These are phyloP conservation scores for Mus spretus DNA, from an alignment of 2,797 vertebrate genomes.

Conservation along the genomic window DNA sequence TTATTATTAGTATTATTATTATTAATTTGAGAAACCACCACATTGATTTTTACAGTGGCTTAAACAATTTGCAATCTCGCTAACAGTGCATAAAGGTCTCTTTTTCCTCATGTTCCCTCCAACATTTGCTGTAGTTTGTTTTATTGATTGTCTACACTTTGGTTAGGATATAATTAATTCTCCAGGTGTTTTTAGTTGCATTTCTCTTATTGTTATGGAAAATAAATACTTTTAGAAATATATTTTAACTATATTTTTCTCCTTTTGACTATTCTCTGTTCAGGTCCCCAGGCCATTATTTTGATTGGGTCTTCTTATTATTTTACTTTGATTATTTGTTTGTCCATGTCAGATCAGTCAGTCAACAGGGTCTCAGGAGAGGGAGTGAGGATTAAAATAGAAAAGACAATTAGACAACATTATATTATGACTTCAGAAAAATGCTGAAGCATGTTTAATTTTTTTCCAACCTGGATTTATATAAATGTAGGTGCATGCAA, in stretches of 20 bases:
- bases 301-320: not conserved
- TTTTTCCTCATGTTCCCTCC: no score
- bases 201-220: not conserved
- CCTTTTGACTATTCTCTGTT: not conserved
- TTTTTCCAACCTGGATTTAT: not conserved
- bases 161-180: not conserved
- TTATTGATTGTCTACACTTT: not conserved
- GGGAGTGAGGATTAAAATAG: not conserved
- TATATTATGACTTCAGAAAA: not conserved
- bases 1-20: no score
- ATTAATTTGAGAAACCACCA: not conserved
- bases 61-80: not conserved
- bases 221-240: not conserved
- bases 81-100: not conserved
- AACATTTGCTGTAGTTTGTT: not conserved
- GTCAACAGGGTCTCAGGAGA: not conserved
- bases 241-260: not conserved
- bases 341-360: not conserved
- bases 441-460: not conserved
- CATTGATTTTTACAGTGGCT: not conserved
- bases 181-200: not conserved
- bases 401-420: not conserved
- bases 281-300: no score
- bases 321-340: conserved; percentile 11
- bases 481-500: not conserved